Base-by-base conservation (phyloP, 2,888 invertebrate genomes). In the Gisinianus flammeolus region DNA sequence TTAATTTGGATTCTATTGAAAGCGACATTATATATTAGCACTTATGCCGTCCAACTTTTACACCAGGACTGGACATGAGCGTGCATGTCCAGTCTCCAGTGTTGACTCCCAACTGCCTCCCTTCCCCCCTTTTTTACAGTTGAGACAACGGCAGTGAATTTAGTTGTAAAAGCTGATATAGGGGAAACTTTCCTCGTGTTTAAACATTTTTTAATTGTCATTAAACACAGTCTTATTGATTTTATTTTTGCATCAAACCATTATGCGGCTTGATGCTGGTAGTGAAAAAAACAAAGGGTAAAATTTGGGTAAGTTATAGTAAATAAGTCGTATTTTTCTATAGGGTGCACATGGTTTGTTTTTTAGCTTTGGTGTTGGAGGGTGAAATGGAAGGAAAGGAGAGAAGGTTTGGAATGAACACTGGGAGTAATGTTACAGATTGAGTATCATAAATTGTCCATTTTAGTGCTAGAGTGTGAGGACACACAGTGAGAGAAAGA, bases 11-110 rank as follows among this genome's bases (percentile, higher is more conserved):
- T 68, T 69, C 33, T 56, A 76, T 76, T 76, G 69, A 69, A 76
- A 26, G 69, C 62, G 76, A 76, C 76, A 62, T 76, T 76, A 76
- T 76, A 69, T 76, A 76, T 76, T 76, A 69, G 69, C 76, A 76
- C 76, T 76, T 76, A 69, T 26, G 56, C 16, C 62, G 44, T 54
- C 10, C 52, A 70, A 52, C 52, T 70, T 70, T 70, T 70, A 22
- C 70, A 10, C 62, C n/a, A n/a, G n/a, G 22, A 28, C 8, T 28
- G 24, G 26, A 16, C 28, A 26, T 19, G 19, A 44, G 44, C 19
- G 44, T 44, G 16, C 44, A 44, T 44, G 16, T 44, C 44, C 35
- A 35, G 35, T 19, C 35, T 24, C 2, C 31, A 22, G n/a, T 31
- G n/a, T 33, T 44, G n/a, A n/a, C 35, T 74, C 44, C 64, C n/a